phyloP scores from a whole-genome alignment of 2,797 vertebrate species.

The Arnoldichthys spilopterus region DNA sequence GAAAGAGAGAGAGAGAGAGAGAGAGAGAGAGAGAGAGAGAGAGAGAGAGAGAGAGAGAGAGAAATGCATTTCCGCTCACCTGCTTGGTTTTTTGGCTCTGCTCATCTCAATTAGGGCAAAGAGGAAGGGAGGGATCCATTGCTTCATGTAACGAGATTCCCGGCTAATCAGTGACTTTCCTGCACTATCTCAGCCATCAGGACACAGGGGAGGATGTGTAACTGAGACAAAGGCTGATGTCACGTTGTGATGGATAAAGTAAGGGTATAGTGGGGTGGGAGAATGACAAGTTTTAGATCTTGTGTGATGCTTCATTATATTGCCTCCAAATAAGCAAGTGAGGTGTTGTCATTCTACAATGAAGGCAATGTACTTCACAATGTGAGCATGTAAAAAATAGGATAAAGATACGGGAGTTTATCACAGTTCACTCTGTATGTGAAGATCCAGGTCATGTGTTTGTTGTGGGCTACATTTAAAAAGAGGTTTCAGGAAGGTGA shows the following conservation, averaged over 20 bases:
- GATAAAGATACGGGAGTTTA: conserved; percentile 11
- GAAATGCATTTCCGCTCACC: conserved; percentile 46
- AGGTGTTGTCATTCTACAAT: background rate
- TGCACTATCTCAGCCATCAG: conserved; percentile 81
- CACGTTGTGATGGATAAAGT: conserved; percentile 76
- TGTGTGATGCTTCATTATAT: conserved; percentile 30
- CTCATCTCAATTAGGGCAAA: conserved; percentile 60
- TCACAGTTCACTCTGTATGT: conserved; percentile 47
- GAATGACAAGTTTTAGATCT: conserved; percentile 41
- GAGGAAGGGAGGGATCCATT: conserved; percentile 72
- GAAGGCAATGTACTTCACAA: background rate
- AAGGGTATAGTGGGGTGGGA: conserved; percentile 38
- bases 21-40: background rate
- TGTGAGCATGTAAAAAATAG: background rate
- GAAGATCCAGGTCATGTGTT: conserved; percentile 30
- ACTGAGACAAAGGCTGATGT: conserved; percentile 83
- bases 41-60: background rate
- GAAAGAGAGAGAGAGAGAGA: background rate
- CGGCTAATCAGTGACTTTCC: conserved; percentile 84
- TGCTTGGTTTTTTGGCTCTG: conserved; percentile 54
- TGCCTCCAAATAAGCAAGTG: background rate
- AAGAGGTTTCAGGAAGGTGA: conserved; percentile 52
- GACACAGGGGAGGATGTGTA: conserved; percentile 81
- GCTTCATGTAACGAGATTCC: conserved; percentile 84
- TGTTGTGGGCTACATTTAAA: conserved; percentile 17